Percentiles rank a stretch among this genome's conserved stretches.
These are phyloP conservation scores for Heliothis peltigera DNA, from an alignment of 2,888 invertebrate genomes.

Conservation along the genomic window DNA sequence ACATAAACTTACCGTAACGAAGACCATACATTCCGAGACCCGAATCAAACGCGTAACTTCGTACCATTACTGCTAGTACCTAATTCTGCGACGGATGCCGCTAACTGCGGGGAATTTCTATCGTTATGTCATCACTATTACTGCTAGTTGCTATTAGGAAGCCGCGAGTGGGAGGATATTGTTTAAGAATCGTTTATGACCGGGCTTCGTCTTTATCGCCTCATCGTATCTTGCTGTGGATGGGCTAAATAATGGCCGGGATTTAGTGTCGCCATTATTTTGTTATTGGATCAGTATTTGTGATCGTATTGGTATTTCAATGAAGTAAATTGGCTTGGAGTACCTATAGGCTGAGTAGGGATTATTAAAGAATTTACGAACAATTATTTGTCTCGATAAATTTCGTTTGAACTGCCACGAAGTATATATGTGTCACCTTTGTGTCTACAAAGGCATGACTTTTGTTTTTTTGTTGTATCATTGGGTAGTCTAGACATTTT, in stretches of 20 bases:
- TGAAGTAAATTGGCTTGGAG: background rate
- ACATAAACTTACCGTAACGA: slow-evolving; percentile 18
- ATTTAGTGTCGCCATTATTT: slow-evolving; percentile 14
- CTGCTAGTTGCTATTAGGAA: slow-evolving; percentile 54
- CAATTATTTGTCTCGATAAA: too few relatives aligned
- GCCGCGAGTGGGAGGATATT: slow-evolving; percentile 59
- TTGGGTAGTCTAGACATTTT: too few relatives aligned
- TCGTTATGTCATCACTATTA: slow-evolving; percentile 71
- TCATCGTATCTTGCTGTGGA: slow-evolving; percentile 49
- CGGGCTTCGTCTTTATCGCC: slow-evolving; percentile 32
- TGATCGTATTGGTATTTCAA: background rate
- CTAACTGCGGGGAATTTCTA: slow-evolving; percentile 69
- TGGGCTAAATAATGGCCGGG: slow-evolving; percentile 36
- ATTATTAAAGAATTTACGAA: too few relatives aligned
- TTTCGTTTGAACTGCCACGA: too few relatives aligned
- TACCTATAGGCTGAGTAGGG: background rate
- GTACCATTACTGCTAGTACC: slow-evolving; percentile 47
- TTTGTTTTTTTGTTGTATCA: too few relatives aligned
- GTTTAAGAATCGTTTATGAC: slow-evolving; percentile 58
- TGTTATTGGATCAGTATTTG: slow-evolving; percentile 18
- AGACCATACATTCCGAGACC: slow-evolving; percentile 53
- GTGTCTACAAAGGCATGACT: too few relatives aligned
- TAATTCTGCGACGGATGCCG: slow-evolving; percentile 67
- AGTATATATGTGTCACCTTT: too few relatives aligned
- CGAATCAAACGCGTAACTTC: slow-evolving; percentile 53